These are phyloP conservation scores for Ramphastos sulfuratus DNA, from an alignment of 2,113 vertebrate species.

Conservation along the genomic window DNA sequence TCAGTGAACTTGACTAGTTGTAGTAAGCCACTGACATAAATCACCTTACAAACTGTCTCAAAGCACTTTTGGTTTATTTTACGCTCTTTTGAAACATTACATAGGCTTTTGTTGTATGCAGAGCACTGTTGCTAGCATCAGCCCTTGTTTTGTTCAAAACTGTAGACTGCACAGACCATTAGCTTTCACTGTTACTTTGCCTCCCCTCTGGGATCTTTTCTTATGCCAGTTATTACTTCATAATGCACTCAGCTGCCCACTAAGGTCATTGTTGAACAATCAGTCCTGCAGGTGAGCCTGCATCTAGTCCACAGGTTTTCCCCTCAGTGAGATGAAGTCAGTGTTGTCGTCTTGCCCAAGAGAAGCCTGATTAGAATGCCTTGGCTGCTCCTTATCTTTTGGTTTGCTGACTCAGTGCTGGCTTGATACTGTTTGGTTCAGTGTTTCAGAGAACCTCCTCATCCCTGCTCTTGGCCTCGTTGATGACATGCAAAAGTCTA, in stretches of 20 bases:
- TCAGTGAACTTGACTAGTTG: not conserved
- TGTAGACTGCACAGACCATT: not conserved
- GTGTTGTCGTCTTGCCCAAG: not conserved
- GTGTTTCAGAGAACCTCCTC: not conserved
- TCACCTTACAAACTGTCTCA: not conserved
- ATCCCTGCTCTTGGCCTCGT: not conserved
- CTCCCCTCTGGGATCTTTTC: not conserved
- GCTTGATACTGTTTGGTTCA: not conserved
- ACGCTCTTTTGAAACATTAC: not conserved
- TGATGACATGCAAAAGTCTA: accelerated
- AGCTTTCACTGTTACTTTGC: not conserved
- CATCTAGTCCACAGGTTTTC: not conserved
- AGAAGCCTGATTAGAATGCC: not conserved
- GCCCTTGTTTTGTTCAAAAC: not conserved
- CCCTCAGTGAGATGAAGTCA: not conserved
- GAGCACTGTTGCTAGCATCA: not conserved
- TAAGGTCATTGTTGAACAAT: not conserved
- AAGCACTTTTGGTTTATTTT: not conserved
- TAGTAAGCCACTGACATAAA: not conserved
- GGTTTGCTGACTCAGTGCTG: not conserved
- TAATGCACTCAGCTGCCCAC: not conserved
- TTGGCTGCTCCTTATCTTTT: conserved; percentile 9
- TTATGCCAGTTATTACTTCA: not conserved
- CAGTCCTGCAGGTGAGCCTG: conserved; percentile 19
- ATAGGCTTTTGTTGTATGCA: not conserved